Percentiles rank a stretch among this genome's conserved stretches.
Evolutionary conservation across 2,888 invertebrate species (phyloP).

Genomic region (Erebia palarica): DNA sequence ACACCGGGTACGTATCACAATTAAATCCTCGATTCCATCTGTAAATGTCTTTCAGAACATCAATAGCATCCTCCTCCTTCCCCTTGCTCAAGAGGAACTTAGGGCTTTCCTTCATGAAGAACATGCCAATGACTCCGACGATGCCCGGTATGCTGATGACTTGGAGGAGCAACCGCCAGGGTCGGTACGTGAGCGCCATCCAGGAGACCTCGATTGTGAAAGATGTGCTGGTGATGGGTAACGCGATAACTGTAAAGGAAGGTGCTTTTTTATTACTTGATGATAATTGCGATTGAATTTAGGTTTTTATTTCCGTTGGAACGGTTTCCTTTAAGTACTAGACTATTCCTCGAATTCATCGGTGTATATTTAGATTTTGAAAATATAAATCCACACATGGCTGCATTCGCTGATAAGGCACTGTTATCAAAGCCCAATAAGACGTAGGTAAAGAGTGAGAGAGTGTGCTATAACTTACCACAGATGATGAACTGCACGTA

Average conservation of each 20-base stretch:
- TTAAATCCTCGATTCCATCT: conserved; percentile 52
- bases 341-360: too few relatives aligned
- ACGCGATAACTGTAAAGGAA: conserved; percentile 55
- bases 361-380: too few relatives aligned
- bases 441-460: not conserved
- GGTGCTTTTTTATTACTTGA: not conserved
- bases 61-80: conserved; percentile 79
- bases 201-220: conserved; percentile 63
- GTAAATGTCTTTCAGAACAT: conserved; percentile 55
- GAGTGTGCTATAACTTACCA: conserved; percentile 47
- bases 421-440: too few relatives aligned
- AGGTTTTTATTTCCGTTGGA: too few relatives aligned
- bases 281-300: too few relatives aligned
- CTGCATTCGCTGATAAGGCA: too few relatives aligned
- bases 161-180: conserved; percentile 88
- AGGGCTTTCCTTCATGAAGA: conserved; percentile 87
- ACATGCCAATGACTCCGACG: conserved; percentile 79
- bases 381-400: too few relatives aligned
- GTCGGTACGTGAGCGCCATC: conserved; percentile 80
- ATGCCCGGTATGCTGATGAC: conserved; percentile 84
- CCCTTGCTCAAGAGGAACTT: conserved; percentile 87
- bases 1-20: conserved; percentile 53
- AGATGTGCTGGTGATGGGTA: conserved; percentile 56
- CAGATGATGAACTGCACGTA: conserved; percentile 59
- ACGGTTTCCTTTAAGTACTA: too few relatives aligned